Base-by-base conservation (phyloP, 2,888 invertebrate species). In the Phyto melanocephala region DNA sequence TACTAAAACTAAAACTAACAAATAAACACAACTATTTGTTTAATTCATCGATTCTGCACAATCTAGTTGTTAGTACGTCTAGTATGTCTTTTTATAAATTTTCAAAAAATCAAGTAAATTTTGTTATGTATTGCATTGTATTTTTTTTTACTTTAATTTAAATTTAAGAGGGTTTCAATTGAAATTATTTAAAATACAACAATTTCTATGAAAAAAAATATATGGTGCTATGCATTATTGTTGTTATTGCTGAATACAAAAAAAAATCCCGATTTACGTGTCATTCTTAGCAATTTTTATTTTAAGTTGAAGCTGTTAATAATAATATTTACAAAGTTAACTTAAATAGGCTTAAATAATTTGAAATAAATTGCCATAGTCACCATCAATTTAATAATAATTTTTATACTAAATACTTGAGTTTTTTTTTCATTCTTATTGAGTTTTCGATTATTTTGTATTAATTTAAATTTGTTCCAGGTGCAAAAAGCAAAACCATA, bases 1-100 rank as follows among this genome's bases (percentile, higher is more conserved):
- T 22, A 28, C 72, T 60, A 54, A 58, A 50, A 40, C 52, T 52
- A 52, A 52, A 52, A n/a, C 6, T 28, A 28, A 28, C 28, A 28
- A 28, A n/a, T n/a, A n/a, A n/a, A n/a, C 4, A 28, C 15, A 56
- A 58, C 52, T 72, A 71, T 72, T 71, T 75, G 65, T 67, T 67
- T 75, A 79, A 82, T 82, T 82, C 82, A 79, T 82, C 82, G 82
- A 82, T 82, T 82, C 82, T 82, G 82, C 82, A 82, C 79, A 82
- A 82, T 82, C 82, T 82, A 82, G 60, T 65, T 65, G 15, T 54
- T 45, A 56, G 15, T 54, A 33, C 20, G 42, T 62, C 15, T 45
- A 45, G 45, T 45, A 45, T 37, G 15, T 33, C 7, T 6, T 33
- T 45, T 42, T 54, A 58, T 54, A 11, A n/a, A 68, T 67, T 1